phyloP scores from a whole-genome alignment of 2,888 invertebrate genomes.

The Agrotis clavis region DNA sequence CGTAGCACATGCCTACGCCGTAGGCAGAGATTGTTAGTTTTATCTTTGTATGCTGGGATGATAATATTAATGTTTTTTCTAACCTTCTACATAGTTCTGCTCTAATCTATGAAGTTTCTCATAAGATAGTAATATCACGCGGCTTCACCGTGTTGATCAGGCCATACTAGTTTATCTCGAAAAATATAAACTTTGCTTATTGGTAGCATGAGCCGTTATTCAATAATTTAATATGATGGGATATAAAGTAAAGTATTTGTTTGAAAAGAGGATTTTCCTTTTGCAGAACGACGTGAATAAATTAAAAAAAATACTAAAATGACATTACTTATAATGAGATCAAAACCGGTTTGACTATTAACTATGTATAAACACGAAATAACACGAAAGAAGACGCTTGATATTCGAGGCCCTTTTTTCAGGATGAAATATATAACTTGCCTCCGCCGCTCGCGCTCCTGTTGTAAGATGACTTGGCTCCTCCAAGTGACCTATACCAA shows the following conservation, averaged over 20 bases:
- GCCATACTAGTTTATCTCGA: conserved; percentile 22
- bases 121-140: conserved; percentile 23
- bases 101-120: conserved; percentile 24
- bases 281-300: background rate
- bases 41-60: background rate
- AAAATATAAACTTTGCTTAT: conserved; percentile 20
- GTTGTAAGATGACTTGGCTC: too few species aligned
- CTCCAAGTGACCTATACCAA: too few species aligned
- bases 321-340: background rate
- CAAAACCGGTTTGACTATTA: too few species aligned
- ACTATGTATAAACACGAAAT: too few species aligned
- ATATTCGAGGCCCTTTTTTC: too few species aligned
- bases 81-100: conserved; percentile 24
- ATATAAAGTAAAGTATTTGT: background rate
- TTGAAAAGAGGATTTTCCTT: background rate
- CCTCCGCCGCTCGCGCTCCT: too few species aligned
- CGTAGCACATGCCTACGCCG: conserved; percentile 39
- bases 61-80: conserved; percentile 5
- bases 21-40: conserved; percentile 9
- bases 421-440: too few species aligned
- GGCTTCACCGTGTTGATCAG: conserved; percentile 19
- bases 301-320: background rate
- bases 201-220: background rate
- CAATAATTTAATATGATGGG: background rate
- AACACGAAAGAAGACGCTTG: too few species aligned